Percentiles rank a stretch among this genome's conserved stretches.
Evolutionary conservation across 2,888 invertebrate genomes (phyloP).

Genomic region (Scrobipalpa atriplicella): DNA sequence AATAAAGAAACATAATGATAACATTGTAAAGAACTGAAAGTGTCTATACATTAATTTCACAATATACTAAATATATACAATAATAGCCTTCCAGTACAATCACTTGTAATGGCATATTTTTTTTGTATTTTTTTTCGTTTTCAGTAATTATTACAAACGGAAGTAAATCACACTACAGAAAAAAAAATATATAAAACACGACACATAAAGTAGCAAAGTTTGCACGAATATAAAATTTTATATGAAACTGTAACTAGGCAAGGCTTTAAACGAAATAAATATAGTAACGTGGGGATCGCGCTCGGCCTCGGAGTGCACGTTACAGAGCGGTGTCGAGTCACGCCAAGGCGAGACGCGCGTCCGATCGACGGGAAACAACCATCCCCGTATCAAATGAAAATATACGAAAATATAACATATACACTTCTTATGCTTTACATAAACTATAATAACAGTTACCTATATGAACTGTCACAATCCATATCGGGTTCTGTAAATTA

Average conservation of each 20-base stretch:
- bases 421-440: conserved; percentile 79
- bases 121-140: conserved; percentile 68
- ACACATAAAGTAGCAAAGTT: conserved; percentile 72
- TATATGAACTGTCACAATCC: conserved; percentile 73
- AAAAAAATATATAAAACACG: conserved; percentile 76
- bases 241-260: conserved; percentile 69
- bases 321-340: conserved; percentile 5
- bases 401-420: conserved; percentile 77
- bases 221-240: conserved; percentile 61
- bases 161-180: conserved; percentile 79
- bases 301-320: conserved; percentile 31
- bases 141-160: conserved; percentile 72
- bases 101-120: conserved; percentile 63
- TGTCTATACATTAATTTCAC: conserved; percentile 70
- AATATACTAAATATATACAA: conserved; percentile 76
- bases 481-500: conserved; percentile 68
- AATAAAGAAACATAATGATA: conserved; percentile 57
- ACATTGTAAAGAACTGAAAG: conserved; percentile 62
- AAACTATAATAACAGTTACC: conserved; percentile 80
- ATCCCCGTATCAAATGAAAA: conserved; percentile 62
- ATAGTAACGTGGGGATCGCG: conserved; percentile 46
- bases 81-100: conserved; percentile 65
- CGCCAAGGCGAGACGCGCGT: background rate
- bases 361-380: conserved; percentile 20
- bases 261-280: conserved; percentile 72